Evolutionary conservation across 53 echinoderm and acorn worm genomes (phyloP).

Genomic region (Patiria pectinifera): DNA sequence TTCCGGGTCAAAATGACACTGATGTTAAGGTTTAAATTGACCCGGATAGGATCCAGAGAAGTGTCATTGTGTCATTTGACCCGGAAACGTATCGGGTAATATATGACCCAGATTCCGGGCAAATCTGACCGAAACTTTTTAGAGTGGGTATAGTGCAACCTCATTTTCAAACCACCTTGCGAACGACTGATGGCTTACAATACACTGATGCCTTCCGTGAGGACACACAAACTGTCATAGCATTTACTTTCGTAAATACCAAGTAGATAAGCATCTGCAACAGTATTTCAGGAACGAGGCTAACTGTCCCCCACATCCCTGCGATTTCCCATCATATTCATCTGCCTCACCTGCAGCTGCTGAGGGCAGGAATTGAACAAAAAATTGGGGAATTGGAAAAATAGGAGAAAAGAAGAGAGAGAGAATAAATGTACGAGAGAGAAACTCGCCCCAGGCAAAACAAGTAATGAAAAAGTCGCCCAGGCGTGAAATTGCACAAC

Average conservation of each 20-base stretch:
- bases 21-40: too few relatives aligned
- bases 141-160: too few relatives aligned
- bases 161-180: too few relatives aligned
- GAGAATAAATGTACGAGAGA: neutral
- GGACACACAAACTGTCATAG: neutral
- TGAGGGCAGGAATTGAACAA: slow-evolving; percentile 13
- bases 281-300: neutral
- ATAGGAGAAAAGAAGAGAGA: slow-evolving; percentile 4
- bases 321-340: neutral
- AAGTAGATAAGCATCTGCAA: neutral
- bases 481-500: slow-evolving; percentile 62
- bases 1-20: too few relatives aligned
- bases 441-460: slow-evolving; percentile 32
- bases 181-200: too few relatives aligned
- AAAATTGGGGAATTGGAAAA: neutral
- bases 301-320: neutral
- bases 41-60: too few relatives aligned
- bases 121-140: too few relatives aligned
- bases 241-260: neutral
- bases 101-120: too few relatives aligned
- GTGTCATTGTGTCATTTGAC: too few relatives aligned
- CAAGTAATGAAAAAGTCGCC: slow-evolving; percentile 58
- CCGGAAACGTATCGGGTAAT: too few relatives aligned
- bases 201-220: neutral
- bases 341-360: slow-evolving; percentile 14